A percentile compares a stretch with the other conserved stretches of the same genome.
These are phyloP conservation scores for Syngnathus acus DNA, from an alignment of 2,797 vertebrate genomes.

Conservation along the genomic window DNA sequence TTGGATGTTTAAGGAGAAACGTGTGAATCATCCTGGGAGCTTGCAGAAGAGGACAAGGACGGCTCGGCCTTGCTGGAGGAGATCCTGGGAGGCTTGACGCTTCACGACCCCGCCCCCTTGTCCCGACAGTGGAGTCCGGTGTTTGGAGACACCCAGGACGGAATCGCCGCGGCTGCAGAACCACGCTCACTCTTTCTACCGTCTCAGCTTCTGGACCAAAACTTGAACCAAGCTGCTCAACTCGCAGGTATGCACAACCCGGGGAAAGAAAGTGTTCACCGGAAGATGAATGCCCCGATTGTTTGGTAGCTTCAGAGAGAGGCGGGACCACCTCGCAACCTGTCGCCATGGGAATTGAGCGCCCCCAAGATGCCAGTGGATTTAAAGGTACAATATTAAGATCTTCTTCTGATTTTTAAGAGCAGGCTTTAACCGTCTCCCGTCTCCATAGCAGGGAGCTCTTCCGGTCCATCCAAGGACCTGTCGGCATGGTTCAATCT, in stretches of 20 bases:
- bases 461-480: constrained; percentile 50
- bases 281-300: neutral
- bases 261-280: neutral
- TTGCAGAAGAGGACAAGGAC: constrained; percentile 72
- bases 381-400: constrained; percentile 66
- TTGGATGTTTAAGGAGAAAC: constrained; percentile 50
- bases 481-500: constrained; percentile 77
- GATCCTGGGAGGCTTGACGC: constrained; percentile 76
- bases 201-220: constrained; percentile 91
- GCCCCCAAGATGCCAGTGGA: constrained; percentile 60
- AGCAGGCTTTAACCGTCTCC: too few relatives aligned
- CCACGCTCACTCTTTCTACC: constrained; percentile 79
- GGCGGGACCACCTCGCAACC: constrained; percentile 40
- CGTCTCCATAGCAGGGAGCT: neutral
- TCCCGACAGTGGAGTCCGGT: constrained; percentile 79
- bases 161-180: constrained; percentile 8
- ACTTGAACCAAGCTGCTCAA: constrained; percentile 69
- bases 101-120: constrained; percentile 82
- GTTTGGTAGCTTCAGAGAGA: neutral
- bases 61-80: constrained; percentile 80
- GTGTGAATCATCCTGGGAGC: constrained; percentile 42
- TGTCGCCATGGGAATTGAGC: constrained; percentile 57
- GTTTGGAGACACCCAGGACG: constrained; percentile 73
- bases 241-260: constrained; percentile 64
- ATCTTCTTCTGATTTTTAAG: neutral